Evolutionary conservation across 2,888 invertebrate genomes (phyloP).

Genomic region (Lymantria dispar): DNA sequence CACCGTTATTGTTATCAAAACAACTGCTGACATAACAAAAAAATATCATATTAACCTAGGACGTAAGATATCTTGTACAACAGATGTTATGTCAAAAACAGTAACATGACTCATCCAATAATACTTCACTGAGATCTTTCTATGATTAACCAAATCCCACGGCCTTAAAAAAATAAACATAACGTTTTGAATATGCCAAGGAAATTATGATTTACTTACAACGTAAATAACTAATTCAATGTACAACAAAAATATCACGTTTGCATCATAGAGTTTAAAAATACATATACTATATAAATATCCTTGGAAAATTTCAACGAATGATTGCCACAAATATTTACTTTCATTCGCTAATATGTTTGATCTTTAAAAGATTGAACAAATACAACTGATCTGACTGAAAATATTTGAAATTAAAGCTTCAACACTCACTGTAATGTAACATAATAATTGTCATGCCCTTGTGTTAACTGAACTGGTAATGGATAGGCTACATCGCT

Average conservation of each 20-base stretch:
- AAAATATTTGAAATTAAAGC: no score
- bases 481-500: no score
- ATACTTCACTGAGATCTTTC: neutral
- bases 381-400: no score
- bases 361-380: neutral
- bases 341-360: neutral
- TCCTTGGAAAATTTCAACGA: neutral
- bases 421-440: no score
- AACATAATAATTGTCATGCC: no score
- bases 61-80: no score
- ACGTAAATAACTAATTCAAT: constrained; percentile 23
- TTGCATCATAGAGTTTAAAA: constrained; percentile 3
- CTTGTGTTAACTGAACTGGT: no score
- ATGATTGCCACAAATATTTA: neutral
- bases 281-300: constrained; percentile 1
- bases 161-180: constrained; percentile 12
- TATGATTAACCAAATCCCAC: neutral
- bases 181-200: constrained; percentile 5
- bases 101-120: neutral
- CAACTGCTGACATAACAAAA: no score
- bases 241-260: constrained; percentile 7
- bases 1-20: no score
- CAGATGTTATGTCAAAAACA: no score
- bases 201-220: constrained; percentile 19
- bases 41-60: no score